Evolutionary conservation across 2,113 vertebrate genomes (phyloP).

Genomic region (Atlantisia rogersi): DNA sequence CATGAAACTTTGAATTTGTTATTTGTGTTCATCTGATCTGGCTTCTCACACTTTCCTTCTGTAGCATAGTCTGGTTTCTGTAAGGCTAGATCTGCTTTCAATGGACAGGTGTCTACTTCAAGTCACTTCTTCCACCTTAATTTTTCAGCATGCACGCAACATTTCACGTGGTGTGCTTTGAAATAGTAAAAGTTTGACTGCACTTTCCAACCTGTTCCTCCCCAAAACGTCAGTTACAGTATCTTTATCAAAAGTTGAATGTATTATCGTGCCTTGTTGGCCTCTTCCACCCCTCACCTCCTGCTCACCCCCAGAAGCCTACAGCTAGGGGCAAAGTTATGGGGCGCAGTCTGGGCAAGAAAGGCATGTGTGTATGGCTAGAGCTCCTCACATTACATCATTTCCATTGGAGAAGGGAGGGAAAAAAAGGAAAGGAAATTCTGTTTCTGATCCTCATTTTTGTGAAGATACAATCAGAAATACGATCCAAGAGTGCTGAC

Average conservation of each 20-base stretch:
- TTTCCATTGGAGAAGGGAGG: neutral
- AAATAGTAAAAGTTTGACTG: neutral
- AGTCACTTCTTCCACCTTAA: neutral
- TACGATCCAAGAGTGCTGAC: slow-evolving; percentile 7
- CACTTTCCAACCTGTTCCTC: neutral
- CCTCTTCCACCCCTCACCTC: neutral
- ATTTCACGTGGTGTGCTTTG: neutral
- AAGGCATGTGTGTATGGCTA: neutral
- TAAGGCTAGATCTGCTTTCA: neutral
- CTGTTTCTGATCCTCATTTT: slow-evolving; percentile 28
- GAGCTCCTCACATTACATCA: neutral
- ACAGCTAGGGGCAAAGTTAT: neutral
- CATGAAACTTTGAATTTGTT: neutral
- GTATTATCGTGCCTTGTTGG: neutral
- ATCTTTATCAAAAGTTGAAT: neutral
- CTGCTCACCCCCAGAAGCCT: neutral
- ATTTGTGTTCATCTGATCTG: neutral
- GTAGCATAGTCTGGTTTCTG: neutral
- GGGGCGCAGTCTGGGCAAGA: accelerated
- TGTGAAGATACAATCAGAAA: slow-evolving; percentile 59
- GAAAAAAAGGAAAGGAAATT: neutral
- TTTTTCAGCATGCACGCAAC: neutral
- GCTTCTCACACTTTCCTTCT: neutral
- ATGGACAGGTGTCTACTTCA: neutral
- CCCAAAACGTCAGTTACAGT: neutral